phyloP scores from a whole-genome alignment of 1,140 invertebrate genomes.

The Apocrypta bakeri region DNA sequence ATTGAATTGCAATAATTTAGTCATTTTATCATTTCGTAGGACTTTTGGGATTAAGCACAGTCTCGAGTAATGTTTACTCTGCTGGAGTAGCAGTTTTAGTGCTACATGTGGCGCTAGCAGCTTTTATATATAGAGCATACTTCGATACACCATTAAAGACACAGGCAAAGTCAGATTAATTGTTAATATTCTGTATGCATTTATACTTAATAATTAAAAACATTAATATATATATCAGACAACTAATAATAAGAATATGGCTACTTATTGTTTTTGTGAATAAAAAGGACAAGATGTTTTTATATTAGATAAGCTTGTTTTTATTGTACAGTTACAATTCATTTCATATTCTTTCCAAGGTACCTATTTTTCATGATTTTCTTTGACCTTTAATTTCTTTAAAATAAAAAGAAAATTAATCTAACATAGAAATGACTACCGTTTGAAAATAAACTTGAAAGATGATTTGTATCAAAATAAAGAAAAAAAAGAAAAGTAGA shows the following conservation, averaged over 20 bases:
- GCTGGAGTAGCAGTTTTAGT: slow-evolving; percentile 82
- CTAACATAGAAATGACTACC: slow-evolving; percentile 6
- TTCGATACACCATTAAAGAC: slow-evolving; percentile 72
- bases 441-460: slow-evolving; percentile 20
- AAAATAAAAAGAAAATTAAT: slow-evolving; percentile 1
- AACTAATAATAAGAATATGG: not conserved
- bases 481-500: slow-evolving; percentile 30
- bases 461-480: slow-evolving; percentile 20
- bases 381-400: not conserved
- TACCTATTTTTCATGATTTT: slow-evolving; percentile 35
- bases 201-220: slow-evolving; percentile 10
- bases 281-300: slow-evolving; percentile 43
- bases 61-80: slow-evolving; percentile 83
- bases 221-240: slow-evolving; percentile 13
- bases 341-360: slow-evolving; percentile 36
- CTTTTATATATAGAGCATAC: slow-evolving; percentile 86
- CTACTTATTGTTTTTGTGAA: slow-evolving; percentile 26
- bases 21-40: slow-evolving; percentile 64
- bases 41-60: slow-evolving; percentile 75
- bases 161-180: slow-evolving; percentile 65
- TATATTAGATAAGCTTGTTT: slow-evolving; percentile 52
- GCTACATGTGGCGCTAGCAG: slow-evolving; percentile 82
- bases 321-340: slow-evolving; percentile 52
- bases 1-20: not conserved
- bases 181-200: not conserved